A percentile compares a stretch with the other conserved stretches of the same genome.
These are phyloP conservation scores for Venustoraphidia nigricollis DNA, from an alignment of 2,888 invertebrate genomes.

Conservation along the genomic window DNA sequence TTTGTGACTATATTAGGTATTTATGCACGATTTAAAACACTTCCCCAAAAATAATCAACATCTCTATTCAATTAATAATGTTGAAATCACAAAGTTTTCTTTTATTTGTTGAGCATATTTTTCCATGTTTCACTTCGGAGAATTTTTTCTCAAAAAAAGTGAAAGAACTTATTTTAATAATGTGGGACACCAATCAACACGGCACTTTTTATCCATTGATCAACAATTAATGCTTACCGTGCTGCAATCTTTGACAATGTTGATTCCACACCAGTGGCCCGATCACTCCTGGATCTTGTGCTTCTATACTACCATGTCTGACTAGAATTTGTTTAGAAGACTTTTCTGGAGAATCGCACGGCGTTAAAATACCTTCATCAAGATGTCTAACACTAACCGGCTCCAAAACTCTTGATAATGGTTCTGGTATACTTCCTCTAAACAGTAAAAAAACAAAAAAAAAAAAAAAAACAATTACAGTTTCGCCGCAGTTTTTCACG, in stretches of 20 bases:
- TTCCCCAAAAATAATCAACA: too few species aligned
- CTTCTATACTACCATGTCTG: constrained; percentile 53
- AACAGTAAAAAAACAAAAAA: constrained; percentile 7
- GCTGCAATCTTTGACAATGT: constrained; percentile 51
- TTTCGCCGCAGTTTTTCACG: too few species aligned
- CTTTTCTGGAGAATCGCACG: constrained; percentile 25
- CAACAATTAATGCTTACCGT: constrained; percentile 25
- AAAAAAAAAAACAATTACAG: neutral
- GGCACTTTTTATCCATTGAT: neutral
- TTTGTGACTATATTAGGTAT: too few species aligned
- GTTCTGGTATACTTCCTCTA: constrained; percentile 60
- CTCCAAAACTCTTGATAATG: constrained; percentile 61
- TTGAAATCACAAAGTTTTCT: too few species aligned
- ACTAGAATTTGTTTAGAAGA: constrained; percentile 27
- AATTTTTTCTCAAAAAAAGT: too few species aligned
- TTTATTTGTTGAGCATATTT: too few species aligned
- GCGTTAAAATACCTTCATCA: constrained; percentile 25
- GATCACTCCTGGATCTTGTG: constrained; percentile 62
- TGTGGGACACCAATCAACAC: neutral
- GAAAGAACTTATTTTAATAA: too few species aligned
- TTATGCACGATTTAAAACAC: too few species aligned
- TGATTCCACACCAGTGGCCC: constrained; percentile 75
- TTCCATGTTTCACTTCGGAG: too few species aligned
- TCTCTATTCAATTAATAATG: too few species aligned
- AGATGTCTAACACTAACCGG: constrained; percentile 61